A percentile compares a stretch with the other conserved stretches of the same genome.
Conservation (phyloP, 1,140 invertebrate species). For the Trichogramma pretiosum region DNA sequence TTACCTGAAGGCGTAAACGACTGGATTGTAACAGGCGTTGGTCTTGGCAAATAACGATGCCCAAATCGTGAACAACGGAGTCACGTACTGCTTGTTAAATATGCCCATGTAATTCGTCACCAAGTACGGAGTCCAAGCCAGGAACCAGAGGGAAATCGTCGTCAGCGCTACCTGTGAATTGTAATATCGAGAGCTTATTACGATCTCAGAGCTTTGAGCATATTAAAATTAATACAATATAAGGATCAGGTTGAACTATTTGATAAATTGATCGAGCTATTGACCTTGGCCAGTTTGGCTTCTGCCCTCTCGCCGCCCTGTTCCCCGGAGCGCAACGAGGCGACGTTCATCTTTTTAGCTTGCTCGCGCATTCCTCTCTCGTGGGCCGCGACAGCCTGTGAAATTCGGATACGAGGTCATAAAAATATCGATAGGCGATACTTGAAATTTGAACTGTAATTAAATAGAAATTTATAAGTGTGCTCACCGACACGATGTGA, state of each 20-base stretch:
- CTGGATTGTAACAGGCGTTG: slow-evolving; percentile 72
- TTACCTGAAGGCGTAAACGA: slow-evolving; percentile 73
- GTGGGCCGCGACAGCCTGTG: slow-evolving; percentile 63
- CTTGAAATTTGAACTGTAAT: slow-evolving; percentile 1
- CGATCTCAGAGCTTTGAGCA: no score
- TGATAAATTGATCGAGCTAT: no score
- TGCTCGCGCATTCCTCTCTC: slow-evolving; percentile 72
- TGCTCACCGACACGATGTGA: slow-evolving; percentile 58
- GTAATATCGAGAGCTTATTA: no score
- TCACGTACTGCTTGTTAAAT: slow-evolving; percentile 57
- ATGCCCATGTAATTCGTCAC: slow-evolving; percentile 71
- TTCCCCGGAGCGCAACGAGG: slow-evolving; percentile 60
- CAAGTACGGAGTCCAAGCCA: slow-evolving; percentile 78
- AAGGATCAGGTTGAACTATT: no score
- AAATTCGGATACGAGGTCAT: not conserved
- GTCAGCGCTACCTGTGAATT: slow-evolving; percentile 59
- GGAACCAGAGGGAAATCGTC: slow-evolving; percentile 73
- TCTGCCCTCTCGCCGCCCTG: slow-evolving; percentile 57
- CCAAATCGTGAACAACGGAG: slow-evolving; percentile 67
- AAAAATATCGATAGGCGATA: not conserved
- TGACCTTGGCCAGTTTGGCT: slow-evolving; percentile 62
- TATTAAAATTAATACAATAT: no score
- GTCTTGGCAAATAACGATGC: slow-evolving; percentile 71
- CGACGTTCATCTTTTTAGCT: slow-evolving; percentile 76
- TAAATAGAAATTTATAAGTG: slow-evolving; percentile 4